Percentiles rank a stretch among this genome's conserved stretches.
These are phyloP conservation scores for Penaeus chinensis DNA, from an alignment of 1,140 invertebrate species.

Conservation along the genomic window DNA sequence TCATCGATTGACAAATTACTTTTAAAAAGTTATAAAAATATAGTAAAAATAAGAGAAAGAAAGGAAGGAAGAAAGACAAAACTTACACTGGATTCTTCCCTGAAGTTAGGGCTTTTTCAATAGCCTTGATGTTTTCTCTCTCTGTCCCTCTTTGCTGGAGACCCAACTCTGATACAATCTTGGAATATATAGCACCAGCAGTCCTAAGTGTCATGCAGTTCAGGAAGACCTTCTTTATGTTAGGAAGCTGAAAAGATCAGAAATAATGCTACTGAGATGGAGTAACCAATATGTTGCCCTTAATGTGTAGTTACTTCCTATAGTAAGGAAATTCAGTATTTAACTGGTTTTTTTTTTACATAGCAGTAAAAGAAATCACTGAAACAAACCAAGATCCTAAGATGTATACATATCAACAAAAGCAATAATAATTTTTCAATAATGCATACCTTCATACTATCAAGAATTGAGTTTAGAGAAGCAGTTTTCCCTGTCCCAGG, in stretches of 20 bases:
- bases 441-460: conserved; percentile 66
- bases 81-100: conserved; percentile 64
- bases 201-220: conserved; percentile 87
- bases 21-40: neutral
- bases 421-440: conserved; percentile 24
- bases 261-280: neutral
- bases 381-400: conserved; percentile 68
- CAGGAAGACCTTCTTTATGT: conserved; percentile 79
- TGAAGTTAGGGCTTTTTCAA: conserved; percentile 65
- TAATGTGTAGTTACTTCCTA: neutral
- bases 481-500: conserved; percentile 98
- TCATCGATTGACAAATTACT: neutral
- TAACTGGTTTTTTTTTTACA: conserved; percentile 25
- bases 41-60: neutral
- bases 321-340: neutral
- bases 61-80: neutral
- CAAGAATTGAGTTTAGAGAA: conserved; percentile 80
- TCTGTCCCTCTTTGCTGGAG: conserved; percentile 19
- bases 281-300: neutral
- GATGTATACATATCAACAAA: conserved; percentile 61
- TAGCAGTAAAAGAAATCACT: too few species aligned
- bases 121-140: conserved; percentile 36
- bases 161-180: conserved; percentile 66
- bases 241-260: conserved; percentile 64
- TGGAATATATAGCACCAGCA: conserved; percentile 77